A percentile compares a stretch with the other conserved stretches of the same genome.
Conservation (phyloP, 2,888 invertebrate species). For the Nematopogon swammerdamellus region DNA sequence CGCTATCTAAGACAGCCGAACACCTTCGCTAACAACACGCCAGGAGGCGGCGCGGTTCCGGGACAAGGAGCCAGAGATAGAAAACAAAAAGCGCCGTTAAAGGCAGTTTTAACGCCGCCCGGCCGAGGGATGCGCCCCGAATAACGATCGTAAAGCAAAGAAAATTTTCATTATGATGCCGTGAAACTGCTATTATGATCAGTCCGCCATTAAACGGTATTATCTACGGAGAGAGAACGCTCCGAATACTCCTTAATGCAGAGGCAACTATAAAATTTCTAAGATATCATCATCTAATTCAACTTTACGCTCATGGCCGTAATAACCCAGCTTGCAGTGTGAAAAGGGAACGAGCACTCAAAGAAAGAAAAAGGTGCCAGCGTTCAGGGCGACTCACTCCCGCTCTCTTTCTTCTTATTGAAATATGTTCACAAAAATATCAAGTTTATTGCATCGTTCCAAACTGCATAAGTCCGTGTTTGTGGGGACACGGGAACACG, state of each 20-base stretch:
- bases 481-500: too few species aligned
- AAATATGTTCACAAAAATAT: too few species aligned
- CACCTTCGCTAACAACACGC: not conserved
- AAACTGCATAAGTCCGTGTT: too few species aligned
- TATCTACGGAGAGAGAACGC: constrained; percentile 35
- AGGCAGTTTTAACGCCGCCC: not conserved
- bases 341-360: not conserved
- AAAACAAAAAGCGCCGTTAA: not conserved
- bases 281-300: constrained; percentile 55
- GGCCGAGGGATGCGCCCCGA: constrained; percentile 13
- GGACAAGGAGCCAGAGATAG: too few species aligned
- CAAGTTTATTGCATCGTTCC: too few species aligned
- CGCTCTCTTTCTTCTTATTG: too few species aligned
- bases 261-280: constrained; percentile 50
- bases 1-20: too few species aligned
- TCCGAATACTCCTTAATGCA: constrained; percentile 33
- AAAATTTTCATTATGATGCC: constrained; percentile 43
- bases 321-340: not conserved
- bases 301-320: constrained; percentile 18
- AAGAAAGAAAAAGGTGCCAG: not conserved
- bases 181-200: constrained; percentile 42
- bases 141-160: constrained; percentile 34
- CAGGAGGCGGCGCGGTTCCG: too few species aligned
- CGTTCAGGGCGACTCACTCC: too few species aligned
- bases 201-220: constrained; percentile 42